Base-by-base conservation (phyloP, 1,140 invertebrate genomes). In the Drosophila ambigua region DNA sequence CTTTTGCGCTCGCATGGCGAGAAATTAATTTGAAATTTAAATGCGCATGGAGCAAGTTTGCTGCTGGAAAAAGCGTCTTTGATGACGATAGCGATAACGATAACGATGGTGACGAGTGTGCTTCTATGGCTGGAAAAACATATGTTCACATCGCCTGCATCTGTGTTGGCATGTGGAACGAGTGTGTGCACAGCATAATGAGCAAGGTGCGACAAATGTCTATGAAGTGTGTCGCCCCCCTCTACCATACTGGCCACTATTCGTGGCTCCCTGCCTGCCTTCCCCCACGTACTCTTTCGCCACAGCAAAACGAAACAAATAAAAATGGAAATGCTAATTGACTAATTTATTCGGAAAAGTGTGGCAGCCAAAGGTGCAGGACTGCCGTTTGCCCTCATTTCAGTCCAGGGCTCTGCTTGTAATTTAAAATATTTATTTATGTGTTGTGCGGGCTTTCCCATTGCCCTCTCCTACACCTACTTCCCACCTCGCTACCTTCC, bases 21-120 rank as follows among this genome's bases (percentile, higher is more conserved):
- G 76, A 87, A 90, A 90, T 90, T 90, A 90, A 90, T 90, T 90
- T 90, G 87, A 90, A 90, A 90, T 90, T 90, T 90, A 90, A 90
- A 89, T 89, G 82, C 73, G 73, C 72, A 62, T 71, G 66, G 51
- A 74, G 69, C 78, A 72, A 81, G 75, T 11, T 39, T 39, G 35
- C 11, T 39, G 11, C 64, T 81, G 65, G 46, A 52, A 59, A 72
- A 43, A 65, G 69, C 60, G 72, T 73, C 80, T 89, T 74, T 89
- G 83, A 82, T 74, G 82, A 84, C 74, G 77, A 79, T 72, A 73
- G 64, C 75, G 78, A 81, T 74, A 82, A 84, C 74, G 81, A 77
- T 76, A 74, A 68, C 71, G 48, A 52, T 49, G 73, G 45, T 46
- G 55, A 48, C 45, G 55, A 71, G 16, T 71, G 16, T 65, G 48